Conservation (phyloP, 1,140 invertebrate species). For the Drosophila kurseongensis region DNA sequence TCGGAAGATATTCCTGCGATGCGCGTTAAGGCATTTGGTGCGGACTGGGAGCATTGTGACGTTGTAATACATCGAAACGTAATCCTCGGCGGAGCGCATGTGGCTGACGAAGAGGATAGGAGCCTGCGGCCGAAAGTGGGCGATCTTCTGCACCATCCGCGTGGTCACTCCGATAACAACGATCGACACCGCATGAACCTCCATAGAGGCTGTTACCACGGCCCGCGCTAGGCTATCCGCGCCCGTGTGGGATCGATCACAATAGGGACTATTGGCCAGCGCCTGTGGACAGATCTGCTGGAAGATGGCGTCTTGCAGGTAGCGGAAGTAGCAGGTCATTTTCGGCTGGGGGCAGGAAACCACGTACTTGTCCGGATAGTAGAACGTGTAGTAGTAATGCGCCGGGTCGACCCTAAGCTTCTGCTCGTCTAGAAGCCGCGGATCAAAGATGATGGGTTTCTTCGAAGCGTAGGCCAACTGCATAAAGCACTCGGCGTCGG, state of each 20-base stretch:
- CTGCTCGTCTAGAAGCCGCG: conserved; percentile 42
- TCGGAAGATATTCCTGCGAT: conserved; percentile 41
- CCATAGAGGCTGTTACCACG: conserved; percentile 58
- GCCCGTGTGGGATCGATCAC: conserved; percentile 71
- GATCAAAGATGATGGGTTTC: conserved; percentile 71
- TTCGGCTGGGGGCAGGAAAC: conserved; percentile 15
- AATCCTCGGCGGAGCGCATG: conserved; percentile 70
- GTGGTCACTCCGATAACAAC: conserved; percentile 64
- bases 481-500: conserved; percentile 59
- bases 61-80: conserved; percentile 64
- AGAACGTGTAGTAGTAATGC: conserved; percentile 65
- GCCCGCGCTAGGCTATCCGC: conserved; percentile 66
- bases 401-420: conserved; percentile 56
- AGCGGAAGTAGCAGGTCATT: conserved; percentile 42
- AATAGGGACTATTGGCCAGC: conserved; percentile 44
- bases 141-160: conserved; percentile 73
- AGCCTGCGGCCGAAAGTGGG: conserved; percentile 67
- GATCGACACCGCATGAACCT: conserved; percentile 61
- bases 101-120: conserved; percentile 70
- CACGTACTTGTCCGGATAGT: conserved; percentile 76
- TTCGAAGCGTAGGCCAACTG: conserved; percentile 53
- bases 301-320: conserved; percentile 59
- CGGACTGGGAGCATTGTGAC: conserved; percentile 66
- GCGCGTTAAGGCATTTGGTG: conserved; percentile 15
- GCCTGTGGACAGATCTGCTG: conserved; percentile 45